Evolutionary conservation across 2,797 vertebrate species (phyloP), one percentile per base, ranked within the genome.

Genomic region (Sebastes hopkinsi): DNA sequence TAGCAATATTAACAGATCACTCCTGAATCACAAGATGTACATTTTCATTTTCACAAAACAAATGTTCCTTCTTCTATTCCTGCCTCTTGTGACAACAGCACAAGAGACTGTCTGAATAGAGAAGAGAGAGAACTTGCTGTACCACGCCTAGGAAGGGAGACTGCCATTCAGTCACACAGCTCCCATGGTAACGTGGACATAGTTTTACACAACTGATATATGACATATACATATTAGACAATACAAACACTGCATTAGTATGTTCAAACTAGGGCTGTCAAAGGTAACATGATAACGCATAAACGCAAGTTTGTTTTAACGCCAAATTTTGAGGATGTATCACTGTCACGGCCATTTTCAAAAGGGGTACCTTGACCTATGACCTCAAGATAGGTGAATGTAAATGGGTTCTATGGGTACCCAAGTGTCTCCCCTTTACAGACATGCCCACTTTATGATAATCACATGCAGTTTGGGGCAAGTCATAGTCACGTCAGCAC

Each of bases 101-200:
- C 81, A 46, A 80, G 77, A 88, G 71, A 76, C 89, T 18, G 12
- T 74, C 2, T 56, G 81, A 91, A 81, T 59, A 59, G 42, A 46
- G 42, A 46, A 82, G 36, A 93, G 71, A 4, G 82, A 81, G 85
- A 84, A 59, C 3, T 78, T 89, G 23, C 59, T 95, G 74, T 95
- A 79, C 92, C 95, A 96, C 92, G 89, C 92, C 95, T 95, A 95
- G 94, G 94, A 96, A 95, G 93, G 93, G 93, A 91, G 77, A 72
- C 92, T 65, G 92, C 75, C 92, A 95, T 72, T 89, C 32, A 86
- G 59, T 56, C 72, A 87, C 78, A 93, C 93, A 93, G 92, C 86
- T 93, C 92, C 93, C 95, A 95, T 92, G 94, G 91, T 91, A 96
- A 95, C 91, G 92, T 95, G 95, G 93, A 85, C 61, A 71, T 7